Evolutionary conservation across 2,797 vertebrate genomes (phyloP).

Genomic region (Nannoperca australis): DNA sequence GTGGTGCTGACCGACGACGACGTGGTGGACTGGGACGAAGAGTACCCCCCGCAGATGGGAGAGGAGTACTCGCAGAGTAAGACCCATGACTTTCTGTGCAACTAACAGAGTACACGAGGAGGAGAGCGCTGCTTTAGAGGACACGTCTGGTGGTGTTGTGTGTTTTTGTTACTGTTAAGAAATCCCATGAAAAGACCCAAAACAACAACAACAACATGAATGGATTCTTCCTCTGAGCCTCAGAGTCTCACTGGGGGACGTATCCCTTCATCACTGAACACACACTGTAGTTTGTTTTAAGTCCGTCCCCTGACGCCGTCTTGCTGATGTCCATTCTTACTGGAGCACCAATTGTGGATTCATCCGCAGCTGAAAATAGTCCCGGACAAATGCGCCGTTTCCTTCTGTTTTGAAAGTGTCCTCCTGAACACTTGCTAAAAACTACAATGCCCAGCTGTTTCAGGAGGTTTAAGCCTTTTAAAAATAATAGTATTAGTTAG

Average conservation of each 20-base stretch:
- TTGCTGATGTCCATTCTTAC: not conserved
- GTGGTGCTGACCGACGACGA: constrained; percentile 98
- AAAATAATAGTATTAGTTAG: not conserved
- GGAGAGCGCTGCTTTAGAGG: not conserved
- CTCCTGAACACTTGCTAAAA: not conserved
- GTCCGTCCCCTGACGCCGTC: not conserved
- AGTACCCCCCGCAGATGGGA: constrained; percentile 98
- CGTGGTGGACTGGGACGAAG: constrained; percentile 99
- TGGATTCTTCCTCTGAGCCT: not conserved
- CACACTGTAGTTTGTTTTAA: not conserved
- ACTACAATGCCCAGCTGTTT: not conserved
- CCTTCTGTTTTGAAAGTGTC: not conserved
- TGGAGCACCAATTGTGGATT: not conserved
- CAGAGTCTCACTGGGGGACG: not conserved
- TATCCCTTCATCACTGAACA: not conserved
- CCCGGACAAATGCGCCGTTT: too few relatives aligned
- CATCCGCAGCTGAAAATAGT: constrained; percentile 2
- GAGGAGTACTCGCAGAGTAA: constrained; percentile 99
- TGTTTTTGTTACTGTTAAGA: not conserved
- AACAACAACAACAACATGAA: not conserved
- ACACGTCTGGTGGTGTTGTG: not conserved
- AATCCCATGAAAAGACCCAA: not conserved
- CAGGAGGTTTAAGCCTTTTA: not conserved
- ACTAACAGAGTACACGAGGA: not conserved
- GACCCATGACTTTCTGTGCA: constrained; percentile 15